phyloP scores from a whole-genome alignment of 2,113 vertebrate genomes.

The Mesitornis unicolor region DNA sequence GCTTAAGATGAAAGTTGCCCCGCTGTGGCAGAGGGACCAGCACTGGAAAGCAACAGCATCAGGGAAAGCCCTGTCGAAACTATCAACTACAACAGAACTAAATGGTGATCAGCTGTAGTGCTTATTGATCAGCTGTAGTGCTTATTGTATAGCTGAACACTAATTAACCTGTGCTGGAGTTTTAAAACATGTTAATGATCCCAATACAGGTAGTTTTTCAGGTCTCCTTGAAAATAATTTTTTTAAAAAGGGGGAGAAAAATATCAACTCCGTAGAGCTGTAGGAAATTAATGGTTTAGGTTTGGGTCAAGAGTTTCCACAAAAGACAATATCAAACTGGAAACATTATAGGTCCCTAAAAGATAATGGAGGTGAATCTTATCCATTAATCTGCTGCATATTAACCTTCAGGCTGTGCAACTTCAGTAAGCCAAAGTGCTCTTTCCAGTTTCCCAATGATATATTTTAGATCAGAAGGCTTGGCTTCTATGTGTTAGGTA shows the following conservation, averaged over 20 bases:
- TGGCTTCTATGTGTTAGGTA: background rate
- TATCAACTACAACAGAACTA: background rate
- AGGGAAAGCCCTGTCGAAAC: background rate
- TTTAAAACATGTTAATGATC: background rate
- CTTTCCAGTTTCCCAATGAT: background rate
- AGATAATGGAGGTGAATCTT: background rate
- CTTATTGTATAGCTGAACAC: background rate
- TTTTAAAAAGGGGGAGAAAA: background rate
- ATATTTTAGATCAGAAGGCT: background rate
- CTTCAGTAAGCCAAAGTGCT: accelerated
- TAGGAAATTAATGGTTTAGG: background rate
- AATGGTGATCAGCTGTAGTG: background rate
- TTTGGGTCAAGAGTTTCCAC: background rate
- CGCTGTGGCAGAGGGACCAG: background rate
- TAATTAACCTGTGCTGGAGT: background rate
- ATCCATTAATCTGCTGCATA: background rate
- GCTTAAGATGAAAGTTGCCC: background rate
- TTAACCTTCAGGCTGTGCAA: background rate
- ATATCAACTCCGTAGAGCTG: background rate
- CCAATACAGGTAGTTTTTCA: background rate
- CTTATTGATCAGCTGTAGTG: background rate
- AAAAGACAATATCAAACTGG: background rate
- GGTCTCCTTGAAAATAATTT: background rate
- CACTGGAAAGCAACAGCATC: background rate
- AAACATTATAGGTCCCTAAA: background rate